A percentile compares a stretch with the other conserved stretches of the same genome.
Evolutionary conservation across 2,888 invertebrate genomes (phyloP).

Genomic region (Phytoseiulus persimilis): DNA sequence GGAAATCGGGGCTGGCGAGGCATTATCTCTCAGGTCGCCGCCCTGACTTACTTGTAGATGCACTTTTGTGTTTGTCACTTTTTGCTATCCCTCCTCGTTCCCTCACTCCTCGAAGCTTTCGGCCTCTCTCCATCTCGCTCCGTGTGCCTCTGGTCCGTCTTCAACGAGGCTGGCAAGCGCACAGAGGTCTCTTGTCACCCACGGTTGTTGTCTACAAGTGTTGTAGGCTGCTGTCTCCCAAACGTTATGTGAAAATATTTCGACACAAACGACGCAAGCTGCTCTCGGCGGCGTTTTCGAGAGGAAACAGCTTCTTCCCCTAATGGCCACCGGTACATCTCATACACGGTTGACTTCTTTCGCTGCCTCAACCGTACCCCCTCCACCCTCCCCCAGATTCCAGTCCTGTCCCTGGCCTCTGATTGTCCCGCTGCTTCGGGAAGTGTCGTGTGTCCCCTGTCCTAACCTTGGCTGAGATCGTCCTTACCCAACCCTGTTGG

Average conservation of each 20-base stretch:
- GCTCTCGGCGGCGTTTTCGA: neutral
- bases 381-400: neutral
- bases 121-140: too few relatives aligned
- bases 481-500: too few relatives aligned
- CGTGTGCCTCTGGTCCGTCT: neutral
- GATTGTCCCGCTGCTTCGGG: too few relatives aligned
- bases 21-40: slow-evolving; percentile 22
- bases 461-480: too few relatives aligned
- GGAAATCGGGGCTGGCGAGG: neutral
- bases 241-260: neutral
- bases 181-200: neutral
- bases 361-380: neutral
- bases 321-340: neutral
- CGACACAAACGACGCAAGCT: neutral
- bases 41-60: slow-evolving; percentile 7
- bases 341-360: neutral
- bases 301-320: neutral
- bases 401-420: neutral
- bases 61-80: neutral
- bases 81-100: neutral
- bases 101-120: neutral
- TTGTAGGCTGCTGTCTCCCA: neutral
- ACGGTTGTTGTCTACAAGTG: neutral
- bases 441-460: too few relatives aligned
- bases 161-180: neutral